Percentiles rank a stretch among this genome's conserved stretches.
Conservation (phyloP, 2,888 invertebrate species). For the Nomada fucata region DNA sequence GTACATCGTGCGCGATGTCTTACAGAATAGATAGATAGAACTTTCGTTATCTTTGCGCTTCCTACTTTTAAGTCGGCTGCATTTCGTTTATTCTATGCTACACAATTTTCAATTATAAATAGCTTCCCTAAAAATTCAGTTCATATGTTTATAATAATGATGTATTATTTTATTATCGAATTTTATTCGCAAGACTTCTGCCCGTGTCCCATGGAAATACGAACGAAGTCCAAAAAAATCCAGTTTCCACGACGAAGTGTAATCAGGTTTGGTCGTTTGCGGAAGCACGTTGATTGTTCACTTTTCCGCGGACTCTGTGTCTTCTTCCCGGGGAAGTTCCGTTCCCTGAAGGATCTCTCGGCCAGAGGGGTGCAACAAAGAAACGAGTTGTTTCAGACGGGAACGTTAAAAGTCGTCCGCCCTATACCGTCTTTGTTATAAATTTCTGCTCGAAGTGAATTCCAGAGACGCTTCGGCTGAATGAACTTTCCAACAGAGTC, state of each 20-base stretch:
- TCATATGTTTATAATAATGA: neutral
- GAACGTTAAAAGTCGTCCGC: constrained; percentile 30
- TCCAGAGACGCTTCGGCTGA: neutral
- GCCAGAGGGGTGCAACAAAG: constrained; percentile 1
- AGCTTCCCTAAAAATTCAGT: too few relatives aligned
- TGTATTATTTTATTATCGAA: neutral
- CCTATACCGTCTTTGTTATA: constrained; percentile 29
- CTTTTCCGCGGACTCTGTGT: constrained; percentile 11
- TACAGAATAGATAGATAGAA: too few relatives aligned
- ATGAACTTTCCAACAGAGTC: constrained; percentile 14
- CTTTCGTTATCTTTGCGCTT: neutral
- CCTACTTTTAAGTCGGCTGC: neutral
- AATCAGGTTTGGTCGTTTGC: constrained; percentile 44
- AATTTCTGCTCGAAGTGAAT: constrained; percentile 19
- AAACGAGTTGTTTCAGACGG: constrained; percentile 14
- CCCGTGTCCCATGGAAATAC: neutral
- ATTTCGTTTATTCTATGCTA: too few relatives aligned
- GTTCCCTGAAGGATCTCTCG: constrained; percentile 1
- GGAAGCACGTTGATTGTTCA: constrained; percentile 37
- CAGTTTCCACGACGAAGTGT: constrained; percentile 29
- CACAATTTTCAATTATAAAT: too few relatives aligned
- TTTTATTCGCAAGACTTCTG: neutral
- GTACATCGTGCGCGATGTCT: neutral
- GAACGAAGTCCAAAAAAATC: constrained; percentile 12
- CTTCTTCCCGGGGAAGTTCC: constrained; percentile 22